Evolutionary conservation across 2,888 invertebrate species (phyloP).

Genomic region (Auanema sp.): DNA sequence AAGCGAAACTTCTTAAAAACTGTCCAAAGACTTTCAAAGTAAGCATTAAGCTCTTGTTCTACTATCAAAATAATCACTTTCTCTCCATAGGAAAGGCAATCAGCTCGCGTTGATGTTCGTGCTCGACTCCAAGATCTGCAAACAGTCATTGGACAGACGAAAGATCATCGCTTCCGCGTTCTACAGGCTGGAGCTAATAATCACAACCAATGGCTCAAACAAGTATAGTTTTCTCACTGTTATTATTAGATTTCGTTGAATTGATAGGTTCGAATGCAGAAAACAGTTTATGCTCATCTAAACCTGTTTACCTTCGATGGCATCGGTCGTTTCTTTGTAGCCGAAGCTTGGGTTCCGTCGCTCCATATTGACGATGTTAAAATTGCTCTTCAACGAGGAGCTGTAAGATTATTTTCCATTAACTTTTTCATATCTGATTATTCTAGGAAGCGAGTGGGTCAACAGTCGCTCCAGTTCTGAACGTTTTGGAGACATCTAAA

Average conservation of each 20-base stretch:
- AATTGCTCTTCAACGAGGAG: constrained; percentile 85
- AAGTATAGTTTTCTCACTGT: too few species aligned
- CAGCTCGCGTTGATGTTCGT: constrained; percentile 58
- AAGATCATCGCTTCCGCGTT: constrained; percentile 57
- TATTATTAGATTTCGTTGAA: not conserved
- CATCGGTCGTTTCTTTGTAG: constrained; percentile 98
- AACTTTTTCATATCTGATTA: not conserved
- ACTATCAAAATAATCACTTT: not conserved
- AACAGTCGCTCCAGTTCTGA: constrained; percentile 91
- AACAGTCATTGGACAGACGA: constrained; percentile 69
- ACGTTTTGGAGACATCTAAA: constrained; percentile 85
- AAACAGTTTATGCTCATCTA: constrained; percentile 95
- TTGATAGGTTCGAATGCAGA: constrained; percentile 83
- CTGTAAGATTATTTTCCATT: constrained; percentile 71
- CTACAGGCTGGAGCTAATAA: constrained; percentile 96
- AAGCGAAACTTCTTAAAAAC: constrained; percentile 91
- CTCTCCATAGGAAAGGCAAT: constrained; percentile 30
- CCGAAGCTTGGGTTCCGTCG: constrained; percentile 94
- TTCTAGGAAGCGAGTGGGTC: constrained; percentile 73
- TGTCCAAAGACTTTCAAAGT: constrained; percentile 96
- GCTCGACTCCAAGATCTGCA: constrained; percentile 75
- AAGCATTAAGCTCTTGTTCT: constrained; percentile 69
- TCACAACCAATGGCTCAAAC: constrained; percentile 92
- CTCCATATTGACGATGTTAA: constrained; percentile 87
- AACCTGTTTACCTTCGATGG: constrained; percentile 98